Conservation (phyloP, 2,113 vertebrate genomes). For the Aramus guarauna region DNA sequence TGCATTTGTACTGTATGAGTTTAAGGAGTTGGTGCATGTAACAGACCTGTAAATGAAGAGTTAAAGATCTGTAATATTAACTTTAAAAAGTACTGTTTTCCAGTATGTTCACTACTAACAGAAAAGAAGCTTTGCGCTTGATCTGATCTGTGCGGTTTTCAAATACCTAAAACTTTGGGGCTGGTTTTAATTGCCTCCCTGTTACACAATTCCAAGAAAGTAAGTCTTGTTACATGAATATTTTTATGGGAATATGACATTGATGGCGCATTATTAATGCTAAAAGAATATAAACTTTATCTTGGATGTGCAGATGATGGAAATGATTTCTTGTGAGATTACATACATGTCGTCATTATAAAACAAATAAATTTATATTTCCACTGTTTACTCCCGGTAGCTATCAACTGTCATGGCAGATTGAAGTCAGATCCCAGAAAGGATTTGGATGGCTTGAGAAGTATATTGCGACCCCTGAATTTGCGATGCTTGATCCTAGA, state of each 20-base stretch:
- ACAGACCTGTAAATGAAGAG: neutral
- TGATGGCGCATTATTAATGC: neutral
- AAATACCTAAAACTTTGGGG: neutral
- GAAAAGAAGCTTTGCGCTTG: neutral
- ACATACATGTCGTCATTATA: neutral
- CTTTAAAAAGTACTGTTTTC: neutral
- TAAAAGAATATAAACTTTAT: neutral
- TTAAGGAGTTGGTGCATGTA: neutral
- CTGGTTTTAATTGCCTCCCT: neutral
- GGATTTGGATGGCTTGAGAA: neutral
- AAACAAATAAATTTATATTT: neutral
- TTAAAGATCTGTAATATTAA: neutral
- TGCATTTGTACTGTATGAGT: neutral
- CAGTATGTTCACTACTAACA: neutral
- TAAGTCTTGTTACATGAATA: neutral
- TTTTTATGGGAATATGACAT: neutral
- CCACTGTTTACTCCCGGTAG: neutral
- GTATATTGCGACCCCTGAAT: neutral
- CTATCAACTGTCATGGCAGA: neutral
- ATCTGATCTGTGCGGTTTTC: neutral
- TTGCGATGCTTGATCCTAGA: neutral
- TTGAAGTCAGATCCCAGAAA: neutral
- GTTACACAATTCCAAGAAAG: neutral
- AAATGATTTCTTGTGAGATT: neutral
- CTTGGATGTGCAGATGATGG: neutral